A percentile compares a stretch with the other conserved stretches of the same genome.
These are phyloP conservation scores for Galerucella calmariensis DNA, from an alignment of 2,888 invertebrate species.

Conservation along the genomic window DNA sequence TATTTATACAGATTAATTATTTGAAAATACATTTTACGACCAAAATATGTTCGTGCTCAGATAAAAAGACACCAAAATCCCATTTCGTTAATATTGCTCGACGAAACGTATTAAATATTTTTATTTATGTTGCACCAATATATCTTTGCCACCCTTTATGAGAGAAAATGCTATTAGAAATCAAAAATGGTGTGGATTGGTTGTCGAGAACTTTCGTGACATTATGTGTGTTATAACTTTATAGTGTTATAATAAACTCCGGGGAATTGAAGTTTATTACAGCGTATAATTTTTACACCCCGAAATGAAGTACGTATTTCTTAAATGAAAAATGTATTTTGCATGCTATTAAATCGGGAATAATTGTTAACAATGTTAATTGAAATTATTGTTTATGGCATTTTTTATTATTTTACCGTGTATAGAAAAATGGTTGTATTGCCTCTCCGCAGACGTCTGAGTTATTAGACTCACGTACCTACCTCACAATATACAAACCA, in stretches of 20 bases:
- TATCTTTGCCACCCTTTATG: constrained; percentile 32
- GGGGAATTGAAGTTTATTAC: constrained; percentile 39
- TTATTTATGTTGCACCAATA: constrained; percentile 42
- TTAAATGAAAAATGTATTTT: not conserved
- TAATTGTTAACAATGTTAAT: not conserved
- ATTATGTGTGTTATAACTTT: constrained; percentile 52
- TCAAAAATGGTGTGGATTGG: constrained; percentile 50
- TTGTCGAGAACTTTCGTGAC: constrained; percentile 45
- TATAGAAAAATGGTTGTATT: no score
- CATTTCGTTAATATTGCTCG: constrained; percentile 33
- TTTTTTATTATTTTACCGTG: no score
- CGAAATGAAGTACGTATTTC: constrained; percentile 14
- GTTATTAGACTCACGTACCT: no score
- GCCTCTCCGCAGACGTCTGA: no score
- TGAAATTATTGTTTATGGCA: not conserved
- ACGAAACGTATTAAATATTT: constrained; percentile 32
- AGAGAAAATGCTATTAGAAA: constrained; percentile 45
- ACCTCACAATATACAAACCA: no score
- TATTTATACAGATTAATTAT: not conserved
- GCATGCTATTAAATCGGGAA: not conserved
- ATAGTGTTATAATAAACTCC: constrained; percentile 53
- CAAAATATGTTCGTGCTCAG: not conserved
- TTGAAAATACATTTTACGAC: not conserved
- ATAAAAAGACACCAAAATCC: constrained; percentile 29
- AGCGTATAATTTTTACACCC: constrained; percentile 26